Percentiles rank a stretch among this genome's conserved stretches.
phyloP scores from a whole-genome alignment of 1,140 invertebrate species.

The Caligus rogercresseyi region DNA sequence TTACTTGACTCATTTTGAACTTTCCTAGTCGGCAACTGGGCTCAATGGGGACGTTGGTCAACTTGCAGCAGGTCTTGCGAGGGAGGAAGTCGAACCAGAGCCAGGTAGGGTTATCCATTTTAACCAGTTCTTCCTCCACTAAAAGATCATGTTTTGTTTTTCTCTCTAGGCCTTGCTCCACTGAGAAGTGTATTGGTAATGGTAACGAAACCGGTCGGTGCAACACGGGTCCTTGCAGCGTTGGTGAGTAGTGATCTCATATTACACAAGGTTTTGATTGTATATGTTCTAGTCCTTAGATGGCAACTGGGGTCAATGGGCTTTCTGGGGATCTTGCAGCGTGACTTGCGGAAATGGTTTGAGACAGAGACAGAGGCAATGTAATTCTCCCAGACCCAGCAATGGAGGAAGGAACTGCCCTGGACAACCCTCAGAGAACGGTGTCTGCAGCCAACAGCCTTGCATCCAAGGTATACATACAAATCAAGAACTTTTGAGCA shows the following conservation, averaged over 20 bases:
- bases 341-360: not conserved
- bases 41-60: conserved; percentile 31
- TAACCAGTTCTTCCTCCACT: not conserved
- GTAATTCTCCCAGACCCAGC: not conserved
- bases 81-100: conserved; percentile 25
- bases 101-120: too few relatives aligned
- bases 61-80: conserved; percentile 28
- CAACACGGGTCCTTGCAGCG: not conserved
- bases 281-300: not conserved
- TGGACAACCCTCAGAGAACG: not conserved
- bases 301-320: not conserved
- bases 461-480: not conserved
- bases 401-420: not conserved
- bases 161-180: not conserved
- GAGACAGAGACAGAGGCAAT: not conserved
- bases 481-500: not conserved
- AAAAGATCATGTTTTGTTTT: not conserved
- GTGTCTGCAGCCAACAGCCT: not conserved
- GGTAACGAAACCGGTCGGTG: not conserved
- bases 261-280: not conserved
- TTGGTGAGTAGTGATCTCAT: not conserved
- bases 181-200: not conserved
- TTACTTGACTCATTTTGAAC: not conserved
- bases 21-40: conserved; percentile 27
- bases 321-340: not conserved